A percentile compares a stretch with the other conserved stretches of the same genome.
phyloP scores from a whole-genome alignment of 2,113 vertebrate species.

The Cynopterus brachyotis region DNA sequence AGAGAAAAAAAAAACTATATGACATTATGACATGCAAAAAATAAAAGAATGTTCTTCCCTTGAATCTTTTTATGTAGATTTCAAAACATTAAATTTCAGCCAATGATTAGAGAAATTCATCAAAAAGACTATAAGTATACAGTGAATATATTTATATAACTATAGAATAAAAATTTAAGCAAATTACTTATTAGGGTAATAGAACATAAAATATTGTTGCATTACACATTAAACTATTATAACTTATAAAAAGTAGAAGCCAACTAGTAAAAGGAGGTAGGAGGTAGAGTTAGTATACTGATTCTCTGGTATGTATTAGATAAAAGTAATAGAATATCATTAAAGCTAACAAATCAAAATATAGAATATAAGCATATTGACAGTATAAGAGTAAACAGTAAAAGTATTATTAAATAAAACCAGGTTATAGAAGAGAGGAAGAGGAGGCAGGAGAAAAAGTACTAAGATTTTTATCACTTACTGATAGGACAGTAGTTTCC shows the following conservation, averaged over 20 bases:
- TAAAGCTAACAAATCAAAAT: neutral
- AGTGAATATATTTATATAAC: neutral
- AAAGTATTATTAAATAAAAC: neutral
- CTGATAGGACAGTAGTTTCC: neutral
- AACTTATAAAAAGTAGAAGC: neutral
- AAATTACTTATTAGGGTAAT: neutral
- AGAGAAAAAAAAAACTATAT: neutral
- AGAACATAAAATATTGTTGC: neutral
- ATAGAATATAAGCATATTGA: too few species aligned
- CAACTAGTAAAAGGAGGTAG: neutral
- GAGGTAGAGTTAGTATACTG: too few species aligned
- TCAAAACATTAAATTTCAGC: neutral
- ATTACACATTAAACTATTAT: neutral
- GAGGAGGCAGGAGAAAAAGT: neutral
- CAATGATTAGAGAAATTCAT: neutral
- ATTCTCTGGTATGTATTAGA: neutral
- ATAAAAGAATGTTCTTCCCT: neutral
- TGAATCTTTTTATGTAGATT: neutral
- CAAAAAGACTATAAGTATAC: neutral
- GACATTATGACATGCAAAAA: neutral
- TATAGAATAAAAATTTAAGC: neutral
- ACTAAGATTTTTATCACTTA: neutral
- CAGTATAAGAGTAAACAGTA: too few species aligned
- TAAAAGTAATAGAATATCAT: neutral
- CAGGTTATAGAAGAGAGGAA: neutral